phyloP scores from a whole-genome alignment of 30 jellyfish, hydroid and myxozoan genomes.

The Catostylus mosaicus region DNA sequence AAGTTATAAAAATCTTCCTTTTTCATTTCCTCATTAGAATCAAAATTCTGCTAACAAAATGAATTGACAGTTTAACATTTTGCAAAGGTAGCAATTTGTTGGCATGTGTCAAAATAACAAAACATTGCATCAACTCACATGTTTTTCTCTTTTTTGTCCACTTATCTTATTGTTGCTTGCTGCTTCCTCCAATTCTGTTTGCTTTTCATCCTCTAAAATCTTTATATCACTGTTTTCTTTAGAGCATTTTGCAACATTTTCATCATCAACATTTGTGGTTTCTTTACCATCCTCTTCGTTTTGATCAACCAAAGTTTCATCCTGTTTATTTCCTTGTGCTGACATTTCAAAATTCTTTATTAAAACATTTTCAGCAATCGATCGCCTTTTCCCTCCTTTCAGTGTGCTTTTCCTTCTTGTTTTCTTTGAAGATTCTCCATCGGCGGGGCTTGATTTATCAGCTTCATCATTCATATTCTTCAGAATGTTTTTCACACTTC shows the following conservation, averaged over 20 bases:
- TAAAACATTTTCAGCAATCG: conserved; percentile 37
- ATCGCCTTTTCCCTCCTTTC: conserved; percentile 17
- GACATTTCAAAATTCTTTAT: conserved; percentile 9
- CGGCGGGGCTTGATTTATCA: background rate
- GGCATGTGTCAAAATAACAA: too few relatives aligned
- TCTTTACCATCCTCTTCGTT: background rate
- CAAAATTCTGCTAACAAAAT: too few relatives aligned
- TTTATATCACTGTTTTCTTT: background rate
- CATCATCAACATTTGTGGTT: background rate
- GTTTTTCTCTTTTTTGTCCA: background rate
- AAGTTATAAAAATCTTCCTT: too few relatives aligned
- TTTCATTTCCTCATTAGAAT: too few relatives aligned
- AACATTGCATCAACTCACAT: too few relatives aligned
- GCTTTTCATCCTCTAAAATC: background rate
- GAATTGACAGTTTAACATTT: too few relatives aligned
- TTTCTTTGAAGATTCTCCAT: background rate
- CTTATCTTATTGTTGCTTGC: background rate
- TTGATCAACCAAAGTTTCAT: background rate
- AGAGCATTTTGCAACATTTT: background rate
- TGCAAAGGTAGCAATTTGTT: too few relatives aligned
- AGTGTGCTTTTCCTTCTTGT: conserved; percentile 22
- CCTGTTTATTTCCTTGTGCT: background rate
- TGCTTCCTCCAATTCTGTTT: background rate
- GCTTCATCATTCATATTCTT: conserved; percentile 22
- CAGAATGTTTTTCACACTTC: conserved; percentile 43